Conservation (phyloP, 2,888 invertebrate species). For the Limnephilus marmoratus region DNA sequence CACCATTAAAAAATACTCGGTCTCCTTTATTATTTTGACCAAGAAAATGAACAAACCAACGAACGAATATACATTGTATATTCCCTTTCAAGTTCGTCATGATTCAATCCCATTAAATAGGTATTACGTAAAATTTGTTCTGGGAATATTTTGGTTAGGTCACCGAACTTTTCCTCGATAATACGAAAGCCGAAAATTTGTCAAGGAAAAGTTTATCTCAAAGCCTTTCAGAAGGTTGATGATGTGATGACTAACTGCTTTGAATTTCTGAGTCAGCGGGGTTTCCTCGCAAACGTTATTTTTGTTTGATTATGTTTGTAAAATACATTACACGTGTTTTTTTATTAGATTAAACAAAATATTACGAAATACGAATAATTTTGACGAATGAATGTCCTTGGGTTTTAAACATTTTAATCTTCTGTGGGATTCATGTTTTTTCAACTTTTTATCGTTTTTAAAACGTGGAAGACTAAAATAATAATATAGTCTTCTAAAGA, state of each 20-base stretch:
- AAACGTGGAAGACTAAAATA: too few species aligned
- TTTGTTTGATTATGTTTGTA: not conserved
- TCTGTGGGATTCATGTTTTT: too few species aligned
- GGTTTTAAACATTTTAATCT: not conserved
- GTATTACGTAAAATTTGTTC: not conserved
- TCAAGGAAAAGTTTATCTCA: constrained; percentile 6
- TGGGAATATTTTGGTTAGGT: not conserved
- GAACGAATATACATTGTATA: not conserved
- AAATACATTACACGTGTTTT: not conserved
- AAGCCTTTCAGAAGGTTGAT: not conserved
- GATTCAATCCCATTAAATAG: not conserved
- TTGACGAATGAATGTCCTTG: not conserved
- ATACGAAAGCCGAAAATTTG: not conserved
- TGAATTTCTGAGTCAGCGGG: constrained; percentile 33
- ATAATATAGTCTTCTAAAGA: too few species aligned
- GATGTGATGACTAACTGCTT: constrained; percentile 8
- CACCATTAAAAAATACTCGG: not conserved
- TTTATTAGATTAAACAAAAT: not conserved
- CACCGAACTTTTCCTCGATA: not conserved
- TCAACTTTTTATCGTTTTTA: too few species aligned
- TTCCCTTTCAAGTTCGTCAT: not conserved
- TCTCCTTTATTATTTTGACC: not conserved
- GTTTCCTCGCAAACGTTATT: not conserved
- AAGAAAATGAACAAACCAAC: not conserved
- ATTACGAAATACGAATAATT: not conserved